phyloP scores from a whole-genome alignment of 2,797 vertebrate genomes.

The Gymnoscopelus braueri region DNA sequence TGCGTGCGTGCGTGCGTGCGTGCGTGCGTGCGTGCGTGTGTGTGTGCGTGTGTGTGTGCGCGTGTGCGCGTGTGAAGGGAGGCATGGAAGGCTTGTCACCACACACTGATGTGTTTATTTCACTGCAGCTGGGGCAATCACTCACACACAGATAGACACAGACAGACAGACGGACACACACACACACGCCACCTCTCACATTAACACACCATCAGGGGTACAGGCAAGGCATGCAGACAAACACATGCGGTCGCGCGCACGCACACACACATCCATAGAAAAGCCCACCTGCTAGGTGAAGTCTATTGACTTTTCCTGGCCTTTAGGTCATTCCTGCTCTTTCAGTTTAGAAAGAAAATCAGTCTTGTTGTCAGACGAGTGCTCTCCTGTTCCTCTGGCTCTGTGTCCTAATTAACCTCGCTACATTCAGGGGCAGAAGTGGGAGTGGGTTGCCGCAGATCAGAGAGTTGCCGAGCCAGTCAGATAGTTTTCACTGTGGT shows the following conservation, averaged over 20 bases:
- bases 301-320: conserved; percentile 38
- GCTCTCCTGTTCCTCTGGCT: conserved; percentile 13
- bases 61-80: conserved; percentile 30
- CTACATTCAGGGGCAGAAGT: conserved; percentile 9
- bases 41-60: conserved; percentile 22
- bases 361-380: conserved; percentile 28
- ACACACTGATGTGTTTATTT: conserved; percentile 78
- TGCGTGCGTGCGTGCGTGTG: conserved; percentile 9
- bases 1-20: conserved; percentile 14
- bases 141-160: conserved; percentile 66
- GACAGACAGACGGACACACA: conserved; percentile 38
- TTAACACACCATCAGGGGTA: no score
- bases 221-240: conserved; percentile 30
- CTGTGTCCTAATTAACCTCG: conserved; percentile 24
- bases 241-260: neutral
- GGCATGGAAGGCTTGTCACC: conserved; percentile 70
- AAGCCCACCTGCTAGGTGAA: conserved; percentile 50
- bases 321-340: conserved; percentile 57
- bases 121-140: conserved; percentile 77
- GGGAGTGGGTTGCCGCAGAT: conserved; percentile 7
- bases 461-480: conserved; percentile 18
- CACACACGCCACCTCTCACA: neutral
- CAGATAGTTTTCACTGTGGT: conserved; percentile 11
- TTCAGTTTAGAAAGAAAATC: conserved; percentile 47
- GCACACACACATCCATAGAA: conserved; percentile 35